phyloP scores from a whole-genome alignment of 1,140 invertebrate genomes.

The Brachionus calyciflorus region DNA sequence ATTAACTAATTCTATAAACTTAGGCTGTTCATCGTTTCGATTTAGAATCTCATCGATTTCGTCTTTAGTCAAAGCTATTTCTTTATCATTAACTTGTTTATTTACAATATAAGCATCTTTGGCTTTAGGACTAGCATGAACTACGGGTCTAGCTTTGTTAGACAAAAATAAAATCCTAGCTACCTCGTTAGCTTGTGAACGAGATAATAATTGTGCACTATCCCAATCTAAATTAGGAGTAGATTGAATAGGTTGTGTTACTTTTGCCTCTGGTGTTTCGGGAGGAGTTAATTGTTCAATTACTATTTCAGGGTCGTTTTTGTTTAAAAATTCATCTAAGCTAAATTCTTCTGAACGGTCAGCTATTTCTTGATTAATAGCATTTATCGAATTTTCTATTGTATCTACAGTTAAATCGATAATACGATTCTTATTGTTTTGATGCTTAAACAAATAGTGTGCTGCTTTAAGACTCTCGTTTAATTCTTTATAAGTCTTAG shows the following conservation, averaged over 20 bases:
- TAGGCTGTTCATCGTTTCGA: not conserved
- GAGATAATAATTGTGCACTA: not conserved
- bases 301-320: not conserved
- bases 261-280: slow-evolving; percentile 5
- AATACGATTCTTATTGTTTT: slow-evolving; percentile 17
- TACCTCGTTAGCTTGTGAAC: slow-evolving; percentile 18
- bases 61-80: not conserved
- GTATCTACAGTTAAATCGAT: slow-evolving; percentile 27
- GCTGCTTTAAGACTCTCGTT: not conserved
- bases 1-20: not conserved
- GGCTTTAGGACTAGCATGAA: slow-evolving; percentile 29
- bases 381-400: not conserved
- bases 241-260: not conserved
- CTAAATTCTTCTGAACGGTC: not conserved
- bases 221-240: slow-evolving; percentile 4
- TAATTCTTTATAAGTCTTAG: not conserved
- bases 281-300: not conserved
- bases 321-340: not conserved
- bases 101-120: slow-evolving; percentile 45
- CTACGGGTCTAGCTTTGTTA: slow-evolving; percentile 17
- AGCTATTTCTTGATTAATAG: not conserved
- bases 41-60: slow-evolving; percentile 33
- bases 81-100: slow-evolving; percentile 13
- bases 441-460: not conserved
- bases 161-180: slow-evolving; percentile 37